phyloP scores from a whole-genome alignment of 1,140 invertebrate genomes.

The Palaemon carinicauda region DNA sequence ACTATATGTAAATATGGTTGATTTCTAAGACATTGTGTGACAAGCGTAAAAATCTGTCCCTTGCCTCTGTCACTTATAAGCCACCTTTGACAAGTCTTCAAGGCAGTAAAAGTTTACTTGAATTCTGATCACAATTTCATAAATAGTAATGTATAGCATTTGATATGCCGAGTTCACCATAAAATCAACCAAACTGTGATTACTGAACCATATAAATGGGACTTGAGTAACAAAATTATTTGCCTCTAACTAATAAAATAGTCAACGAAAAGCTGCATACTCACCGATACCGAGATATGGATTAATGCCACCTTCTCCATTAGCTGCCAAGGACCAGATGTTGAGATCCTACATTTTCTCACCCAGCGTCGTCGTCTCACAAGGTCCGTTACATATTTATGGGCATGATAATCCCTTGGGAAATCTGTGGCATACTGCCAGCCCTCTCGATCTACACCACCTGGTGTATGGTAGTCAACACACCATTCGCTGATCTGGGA shows the following conservation, averaged over 20 bases:
- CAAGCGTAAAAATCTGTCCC: too few relatives aligned
- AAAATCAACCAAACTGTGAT: too few relatives aligned
- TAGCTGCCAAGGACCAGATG: conserved; percentile 87
- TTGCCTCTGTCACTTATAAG: too few relatives aligned
- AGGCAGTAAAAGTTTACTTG: too few relatives aligned
- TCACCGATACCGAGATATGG: conserved; percentile 80
- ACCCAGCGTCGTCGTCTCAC: conserved; percentile 86
- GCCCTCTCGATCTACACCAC: conserved; percentile 88
- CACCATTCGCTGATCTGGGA: conserved; percentile 84
- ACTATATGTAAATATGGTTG: too few relatives aligned
- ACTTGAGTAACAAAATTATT: conserved; percentile 65
- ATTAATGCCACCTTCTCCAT: conserved; percentile 83
- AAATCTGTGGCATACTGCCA: conserved; percentile 96
- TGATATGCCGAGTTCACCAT: too few relatives aligned
- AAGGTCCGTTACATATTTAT: conserved; percentile 87
- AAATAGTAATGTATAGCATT: too few relatives aligned
- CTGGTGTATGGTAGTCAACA: conserved; percentile 85
- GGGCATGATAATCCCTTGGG: conserved; percentile 82
- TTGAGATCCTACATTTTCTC: conserved; percentile 80
- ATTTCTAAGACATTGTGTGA: too few relatives aligned
- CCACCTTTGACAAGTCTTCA: too few relatives aligned
- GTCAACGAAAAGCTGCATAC: conserved; percentile 70
- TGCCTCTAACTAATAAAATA: conserved; percentile 74
- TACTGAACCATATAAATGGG: too few relatives aligned
- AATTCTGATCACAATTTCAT: too few relatives aligned